A percentile compares a stretch with the other conserved stretches of the same genome.
These are phyloP conservation scores for Lasioglossum lativentre DNA, from an alignment of 2,888 invertebrate genomes.

Conservation along the genomic window DNA sequence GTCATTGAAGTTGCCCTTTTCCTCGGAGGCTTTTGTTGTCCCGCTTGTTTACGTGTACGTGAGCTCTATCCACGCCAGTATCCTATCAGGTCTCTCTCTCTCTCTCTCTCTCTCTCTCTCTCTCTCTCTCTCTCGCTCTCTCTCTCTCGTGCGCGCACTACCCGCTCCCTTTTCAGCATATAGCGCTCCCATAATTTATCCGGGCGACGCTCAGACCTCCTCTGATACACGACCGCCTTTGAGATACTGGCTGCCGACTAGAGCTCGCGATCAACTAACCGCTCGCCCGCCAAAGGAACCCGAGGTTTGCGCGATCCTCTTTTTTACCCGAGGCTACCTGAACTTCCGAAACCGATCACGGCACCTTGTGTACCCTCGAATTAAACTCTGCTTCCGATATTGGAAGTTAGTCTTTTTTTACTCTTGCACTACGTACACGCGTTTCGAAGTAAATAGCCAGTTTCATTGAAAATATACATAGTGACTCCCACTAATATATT, in stretches of 20 bases:
- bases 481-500: too few relatives aligned
- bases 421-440: neutral
- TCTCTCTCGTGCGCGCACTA: too few relatives aligned
- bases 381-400: neutral
- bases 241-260: neutral
- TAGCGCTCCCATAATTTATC: constrained; percentile 26
- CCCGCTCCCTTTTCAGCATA: constrained; percentile 29
- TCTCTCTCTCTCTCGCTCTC: neutral
- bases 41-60: constrained; percentile 71
- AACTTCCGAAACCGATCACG: neutral
- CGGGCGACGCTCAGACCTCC: neutral
- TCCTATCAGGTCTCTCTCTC: constrained; percentile 38
- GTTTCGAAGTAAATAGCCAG: too few relatives aligned
- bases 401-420: too few relatives aligned
- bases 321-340: neutral
- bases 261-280: constrained; percentile 14
- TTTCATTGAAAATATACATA: too few relatives aligned
- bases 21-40: constrained; percentile 40
- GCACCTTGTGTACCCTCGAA: neutral
- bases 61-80: constrained; percentile 46
- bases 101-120: neutral
- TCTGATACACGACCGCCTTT: constrained; percentile 12
- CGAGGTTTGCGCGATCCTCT: neutral
- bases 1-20: constrained; percentile 69
- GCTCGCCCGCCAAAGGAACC: constrained; percentile 21